phyloP scores from a whole-genome alignment of 1,140 invertebrate species.

The Brachionus calyciflorus region DNA sequence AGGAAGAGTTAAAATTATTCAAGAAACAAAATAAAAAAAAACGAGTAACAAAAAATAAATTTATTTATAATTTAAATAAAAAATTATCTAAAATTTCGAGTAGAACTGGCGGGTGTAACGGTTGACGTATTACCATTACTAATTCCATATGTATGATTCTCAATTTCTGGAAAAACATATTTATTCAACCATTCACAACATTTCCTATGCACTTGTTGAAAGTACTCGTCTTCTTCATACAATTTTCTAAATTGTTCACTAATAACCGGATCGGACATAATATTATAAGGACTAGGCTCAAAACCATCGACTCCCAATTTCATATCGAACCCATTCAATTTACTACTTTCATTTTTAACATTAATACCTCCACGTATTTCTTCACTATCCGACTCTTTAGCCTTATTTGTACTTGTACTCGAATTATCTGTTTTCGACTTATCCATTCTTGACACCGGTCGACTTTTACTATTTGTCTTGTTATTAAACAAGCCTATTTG shows the following conservation, averaged over 20 bases:
- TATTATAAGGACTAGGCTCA: slow-evolving; percentile 46
- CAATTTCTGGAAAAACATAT: slow-evolving; percentile 37
- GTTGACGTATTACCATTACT: no score
- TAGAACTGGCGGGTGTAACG: not conserved
- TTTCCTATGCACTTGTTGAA: slow-evolving; percentile 44
- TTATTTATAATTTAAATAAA: no score
- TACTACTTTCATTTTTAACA: not conserved
- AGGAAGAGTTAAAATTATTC: no score
- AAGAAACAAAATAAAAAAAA: no score
- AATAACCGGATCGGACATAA: slow-evolving; percentile 47
- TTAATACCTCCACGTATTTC: no score
- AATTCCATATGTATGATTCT: not conserved
- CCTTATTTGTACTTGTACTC: no score
- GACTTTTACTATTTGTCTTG: not conserved
- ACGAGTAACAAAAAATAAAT: no score
- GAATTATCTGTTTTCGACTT: not conserved
- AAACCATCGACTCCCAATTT: slow-evolving; percentile 16
- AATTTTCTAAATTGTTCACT: slow-evolving; percentile 45
- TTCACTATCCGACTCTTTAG: no score
- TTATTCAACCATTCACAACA: slow-evolving; percentile 38
- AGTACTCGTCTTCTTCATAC: slow-evolving; percentile 45
- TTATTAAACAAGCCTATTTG: slow-evolving; percentile 30
- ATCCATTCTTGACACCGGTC: slow-evolving; percentile 4
- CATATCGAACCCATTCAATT: not conserved
- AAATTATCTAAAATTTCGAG: no score